Percentiles rank a stretch among this genome's conserved stretches.
Evolutionary conservation across 2,888 invertebrate genomes (phyloP).

Genomic region (Nemurella pictetii): DNA sequence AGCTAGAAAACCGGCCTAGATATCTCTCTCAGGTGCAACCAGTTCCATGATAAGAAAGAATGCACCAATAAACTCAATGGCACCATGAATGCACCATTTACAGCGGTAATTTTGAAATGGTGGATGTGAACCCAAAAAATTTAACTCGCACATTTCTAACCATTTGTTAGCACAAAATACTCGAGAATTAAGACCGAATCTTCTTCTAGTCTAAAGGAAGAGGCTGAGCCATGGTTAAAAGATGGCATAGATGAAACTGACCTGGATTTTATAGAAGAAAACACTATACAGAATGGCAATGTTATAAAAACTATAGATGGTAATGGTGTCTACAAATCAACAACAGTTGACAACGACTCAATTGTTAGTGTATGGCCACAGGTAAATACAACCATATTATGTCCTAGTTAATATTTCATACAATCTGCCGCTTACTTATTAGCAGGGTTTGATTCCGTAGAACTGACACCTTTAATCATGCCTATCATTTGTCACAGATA

Average conservation of each 20-base stretch:
- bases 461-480: slow-evolving; percentile 28
- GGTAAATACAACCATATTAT: slow-evolving; percentile 32
- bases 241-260: background rate
- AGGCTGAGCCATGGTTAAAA: slow-evolving; percentile 37
- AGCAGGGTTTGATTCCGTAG: too few species aligned
- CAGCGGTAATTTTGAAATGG: too few species aligned
- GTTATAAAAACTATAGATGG: slow-evolving; percentile 24
- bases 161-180: too few species aligned
- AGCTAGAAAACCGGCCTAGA: too few species aligned
- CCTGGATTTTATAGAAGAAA: slow-evolving; percentile 16
- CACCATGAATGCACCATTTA: too few species aligned
- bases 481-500: slow-evolving; percentile 53
- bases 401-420: too few species aligned
- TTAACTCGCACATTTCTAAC: too few species aligned
- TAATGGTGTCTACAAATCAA: slow-evolving; percentile 36
- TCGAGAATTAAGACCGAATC: background rate
- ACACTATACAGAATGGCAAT: slow-evolving; percentile 31
- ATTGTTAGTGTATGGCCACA: slow-evolving; percentile 35
- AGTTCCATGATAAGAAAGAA: too few species aligned
- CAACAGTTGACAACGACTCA: slow-evolving; percentile 29
- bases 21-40: too few species aligned
- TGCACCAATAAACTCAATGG: too few species aligned
- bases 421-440: too few species aligned
- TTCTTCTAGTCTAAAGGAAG: slow-evolving; percentile 36
- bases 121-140: too few species aligned